Evolutionary conservation across 2,113 vertebrate genomes (phyloP).

Genomic region (Hippopotamus amphibius): DNA sequence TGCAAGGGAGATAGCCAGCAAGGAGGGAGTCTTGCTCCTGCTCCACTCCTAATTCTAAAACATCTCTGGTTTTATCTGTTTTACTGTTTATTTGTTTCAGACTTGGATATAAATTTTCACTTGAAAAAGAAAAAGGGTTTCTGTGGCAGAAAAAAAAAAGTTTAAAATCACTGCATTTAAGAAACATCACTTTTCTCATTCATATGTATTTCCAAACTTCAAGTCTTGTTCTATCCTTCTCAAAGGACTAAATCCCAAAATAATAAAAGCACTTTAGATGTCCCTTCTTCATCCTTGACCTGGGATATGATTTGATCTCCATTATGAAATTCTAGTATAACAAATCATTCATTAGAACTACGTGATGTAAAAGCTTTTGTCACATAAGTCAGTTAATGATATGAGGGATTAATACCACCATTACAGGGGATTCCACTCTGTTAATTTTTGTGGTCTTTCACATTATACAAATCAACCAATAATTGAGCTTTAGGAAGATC

Average conservation of each 20-base stretch:
- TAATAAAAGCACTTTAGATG: not conserved
- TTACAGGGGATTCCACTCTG: not conserved
- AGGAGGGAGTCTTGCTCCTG: not conserved
- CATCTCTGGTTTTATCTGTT: not conserved
- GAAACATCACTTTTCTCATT: not conserved
- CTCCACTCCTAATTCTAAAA: not conserved
- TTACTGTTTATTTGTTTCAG: not conserved
- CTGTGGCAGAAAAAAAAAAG: not conserved
- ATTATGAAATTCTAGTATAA: not conserved
- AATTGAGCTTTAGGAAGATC: constrained; percentile 4
- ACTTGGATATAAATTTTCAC: not conserved
- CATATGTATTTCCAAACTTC: not conserved
- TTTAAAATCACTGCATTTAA: not conserved
- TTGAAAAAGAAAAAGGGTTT: not conserved
- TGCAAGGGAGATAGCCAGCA: not conserved
- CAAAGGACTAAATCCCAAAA: not conserved
- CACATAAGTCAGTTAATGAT: not conserved
- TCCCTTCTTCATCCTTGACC: not conserved
- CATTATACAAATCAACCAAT: not conserved
- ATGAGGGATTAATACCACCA: not conserved
- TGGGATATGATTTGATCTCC: not conserved
- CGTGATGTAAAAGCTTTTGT: not conserved
- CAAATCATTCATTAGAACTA: not conserved
- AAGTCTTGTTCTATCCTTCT: not conserved
- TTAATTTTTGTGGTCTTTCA: not conserved